Evolutionary conservation across 2,888 invertebrate species (phyloP), one percentile per base, ranked within the genome.

Genomic region (Xanthorhoe designata): DNA sequence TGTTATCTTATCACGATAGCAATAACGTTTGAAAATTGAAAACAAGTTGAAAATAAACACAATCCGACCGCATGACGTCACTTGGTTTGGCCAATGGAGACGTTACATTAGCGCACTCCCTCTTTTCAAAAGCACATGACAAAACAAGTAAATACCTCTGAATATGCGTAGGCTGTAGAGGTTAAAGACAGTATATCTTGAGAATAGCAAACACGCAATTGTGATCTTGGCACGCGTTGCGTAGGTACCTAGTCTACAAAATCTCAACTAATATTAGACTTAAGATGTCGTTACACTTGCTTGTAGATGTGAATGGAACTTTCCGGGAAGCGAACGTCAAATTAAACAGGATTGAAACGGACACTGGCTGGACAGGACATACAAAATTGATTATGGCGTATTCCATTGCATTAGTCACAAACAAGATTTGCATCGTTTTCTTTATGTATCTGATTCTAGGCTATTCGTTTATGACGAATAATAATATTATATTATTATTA

Each of bases 31-130:
- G 63, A 77, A 82, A 83, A 83, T 75, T 76, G 63, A 77, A 82
- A 83, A 83, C 83, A 85, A 75, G 82, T 80, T 79, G 75, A 86
- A 88, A 90, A 90, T 87, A 91, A 86, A 78, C 73, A 76, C 72
- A 51, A 49, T 57, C 73, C 77, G 70, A 56, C 74, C 65, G 42
- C 55, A 75, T 88, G 88, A 90, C 89, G 89, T 90, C 90, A 90
- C 77, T 45, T 49, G 19, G 29, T 45, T 64, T 76, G 67, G 71
- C 92, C 91, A 92, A 92, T 91, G 67, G 78, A 71, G 76, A 75
- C 65, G 53, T 63, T 57, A 66, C 75, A 75, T 80, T 76, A 72
- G 78, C 82, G 73, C 91, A 92, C 90, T 91, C 92, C 92, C 88
- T 84, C 85, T 77, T 32, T 32, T 32, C 32, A 72, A 79, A 81